Conservation (phyloP, 2,888 invertebrate genomes). For the Villa cingulata region DNA sequence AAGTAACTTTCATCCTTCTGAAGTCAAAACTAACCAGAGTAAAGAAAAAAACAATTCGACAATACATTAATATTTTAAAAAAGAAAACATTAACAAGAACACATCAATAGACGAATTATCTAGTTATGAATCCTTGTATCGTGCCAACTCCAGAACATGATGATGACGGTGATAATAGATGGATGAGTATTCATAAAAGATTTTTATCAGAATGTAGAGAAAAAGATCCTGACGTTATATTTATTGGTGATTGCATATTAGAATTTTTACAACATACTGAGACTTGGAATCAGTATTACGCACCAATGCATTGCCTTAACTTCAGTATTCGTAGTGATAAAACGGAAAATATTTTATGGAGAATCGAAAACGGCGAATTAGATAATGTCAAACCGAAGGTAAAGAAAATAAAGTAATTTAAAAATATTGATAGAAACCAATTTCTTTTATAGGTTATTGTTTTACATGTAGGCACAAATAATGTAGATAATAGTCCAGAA, state of each 20-base stretch:
- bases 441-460: constrained; percentile 54
- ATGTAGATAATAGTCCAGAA: constrained; percentile 64
- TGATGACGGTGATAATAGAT: constrained; percentile 70
- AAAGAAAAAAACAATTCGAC: no score
- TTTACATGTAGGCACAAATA: constrained; percentile 78
- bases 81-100: no score
- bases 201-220: constrained; percentile 75
- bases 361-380: constrained; percentile 77
- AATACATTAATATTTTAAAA: no score
- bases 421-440: neutral
- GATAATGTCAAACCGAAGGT: constrained; percentile 83
- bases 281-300: constrained; percentile 82
- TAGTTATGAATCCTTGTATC: constrained; percentile 56
- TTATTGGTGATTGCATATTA: constrained; percentile 79
- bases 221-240: constrained; percentile 83
- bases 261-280: constrained; percentile 70
- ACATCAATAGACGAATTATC: no score
- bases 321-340: constrained; percentile 69
- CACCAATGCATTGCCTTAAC: constrained; percentile 81
- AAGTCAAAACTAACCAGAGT: no score
- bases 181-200: constrained; percentile 63
- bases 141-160: constrained; percentile 58
- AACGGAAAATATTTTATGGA: constrained; percentile 81
- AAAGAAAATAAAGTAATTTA: no score
- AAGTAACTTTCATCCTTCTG: no score